phyloP scores from a whole-genome alignment of 1,140 invertebrate species.

The Ceratina australensis region DNA sequence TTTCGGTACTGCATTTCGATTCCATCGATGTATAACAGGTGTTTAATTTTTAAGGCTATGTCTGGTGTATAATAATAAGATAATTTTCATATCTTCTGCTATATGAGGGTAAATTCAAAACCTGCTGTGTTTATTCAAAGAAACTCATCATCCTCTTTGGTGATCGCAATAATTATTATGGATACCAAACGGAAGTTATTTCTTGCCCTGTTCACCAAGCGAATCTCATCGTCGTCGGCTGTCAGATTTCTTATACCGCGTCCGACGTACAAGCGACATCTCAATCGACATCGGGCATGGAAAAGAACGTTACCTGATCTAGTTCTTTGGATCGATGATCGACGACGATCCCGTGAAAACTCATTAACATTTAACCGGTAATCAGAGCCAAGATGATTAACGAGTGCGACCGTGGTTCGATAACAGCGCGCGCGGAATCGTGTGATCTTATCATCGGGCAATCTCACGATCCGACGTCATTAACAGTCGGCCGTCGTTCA shows the following conservation, averaged over 20 bases:
- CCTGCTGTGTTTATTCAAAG: too few relatives aligned
- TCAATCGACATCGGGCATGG: slow-evolving; percentile 36
- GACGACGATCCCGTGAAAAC: slow-evolving; percentile 48
- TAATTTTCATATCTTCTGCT: too few relatives aligned
- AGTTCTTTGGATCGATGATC: slow-evolving; percentile 39
- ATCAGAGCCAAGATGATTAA: slow-evolving; percentile 52
- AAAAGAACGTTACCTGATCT: slow-evolving; percentile 48
- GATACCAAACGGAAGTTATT: too few relatives aligned
- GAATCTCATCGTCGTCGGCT: not conserved
- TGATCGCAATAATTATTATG: too few relatives aligned
- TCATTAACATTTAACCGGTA: slow-evolving; percentile 65
- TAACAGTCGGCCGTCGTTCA: slow-evolving; percentile 9
- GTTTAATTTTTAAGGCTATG: too few relatives aligned
- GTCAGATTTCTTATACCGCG: slow-evolving; percentile 3
- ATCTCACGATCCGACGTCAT: slow-evolving; percentile 23
- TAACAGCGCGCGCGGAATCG: slow-evolving; percentile 22
- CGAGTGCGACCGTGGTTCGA: not conserved
- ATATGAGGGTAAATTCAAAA: too few relatives aligned
- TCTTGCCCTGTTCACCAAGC: too few relatives aligned
- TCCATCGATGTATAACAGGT: too few relatives aligned
- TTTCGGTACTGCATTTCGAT: too few relatives aligned
- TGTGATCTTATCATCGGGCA: slow-evolving; percentile 32
- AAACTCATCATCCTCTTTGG: too few relatives aligned
- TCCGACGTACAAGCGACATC: slow-evolving; percentile 34
- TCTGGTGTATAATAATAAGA: too few relatives aligned